Percentiles rank a stretch among this genome's conserved stretches.
Evolutionary conservation across 2,797 vertebrate species (phyloP).

Genomic region (Lutra lutra): DNA sequence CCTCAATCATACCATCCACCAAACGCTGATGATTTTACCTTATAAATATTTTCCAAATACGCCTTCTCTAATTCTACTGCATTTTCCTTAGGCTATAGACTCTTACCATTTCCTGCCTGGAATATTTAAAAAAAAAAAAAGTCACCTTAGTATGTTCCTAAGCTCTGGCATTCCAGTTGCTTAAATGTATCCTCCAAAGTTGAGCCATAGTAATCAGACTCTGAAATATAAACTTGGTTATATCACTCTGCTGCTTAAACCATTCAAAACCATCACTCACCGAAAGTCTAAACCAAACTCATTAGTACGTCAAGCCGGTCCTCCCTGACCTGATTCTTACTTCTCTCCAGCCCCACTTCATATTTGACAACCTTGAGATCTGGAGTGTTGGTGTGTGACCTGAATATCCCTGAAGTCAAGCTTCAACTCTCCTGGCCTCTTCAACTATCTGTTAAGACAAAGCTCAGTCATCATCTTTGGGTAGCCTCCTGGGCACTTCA

Average conservation of each 20-base stretch:
- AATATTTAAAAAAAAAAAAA: neutral
- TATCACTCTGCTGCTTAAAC: neutral
- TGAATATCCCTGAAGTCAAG: neutral
- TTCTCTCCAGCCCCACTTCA: neutral
- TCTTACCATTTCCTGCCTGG: neutral
- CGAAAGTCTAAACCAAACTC: neutral
- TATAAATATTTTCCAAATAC: neutral
- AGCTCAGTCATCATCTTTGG: neutral
- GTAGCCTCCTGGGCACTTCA: neutral
- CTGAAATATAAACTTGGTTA: neutral
- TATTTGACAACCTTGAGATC: neutral
- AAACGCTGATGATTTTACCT: neutral
- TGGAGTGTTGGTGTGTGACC: neutral
- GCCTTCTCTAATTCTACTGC: neutral
- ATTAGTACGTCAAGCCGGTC: neutral
- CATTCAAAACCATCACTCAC: neutral
- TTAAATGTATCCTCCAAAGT: neutral
- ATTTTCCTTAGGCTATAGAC: neutral
- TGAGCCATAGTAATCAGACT: neutral
- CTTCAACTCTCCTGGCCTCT: neutral
- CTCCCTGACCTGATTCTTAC: neutral
- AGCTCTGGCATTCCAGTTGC: neutral
- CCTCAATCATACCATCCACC: neutral
- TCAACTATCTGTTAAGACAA: constrained; percentile 26
- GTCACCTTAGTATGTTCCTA: neutral